A percentile compares a stretch with the other conserved stretches of the same genome.
Conservation (phyloP, 2,113 vertebrate species). For the Poecilia latipinna region DNA sequence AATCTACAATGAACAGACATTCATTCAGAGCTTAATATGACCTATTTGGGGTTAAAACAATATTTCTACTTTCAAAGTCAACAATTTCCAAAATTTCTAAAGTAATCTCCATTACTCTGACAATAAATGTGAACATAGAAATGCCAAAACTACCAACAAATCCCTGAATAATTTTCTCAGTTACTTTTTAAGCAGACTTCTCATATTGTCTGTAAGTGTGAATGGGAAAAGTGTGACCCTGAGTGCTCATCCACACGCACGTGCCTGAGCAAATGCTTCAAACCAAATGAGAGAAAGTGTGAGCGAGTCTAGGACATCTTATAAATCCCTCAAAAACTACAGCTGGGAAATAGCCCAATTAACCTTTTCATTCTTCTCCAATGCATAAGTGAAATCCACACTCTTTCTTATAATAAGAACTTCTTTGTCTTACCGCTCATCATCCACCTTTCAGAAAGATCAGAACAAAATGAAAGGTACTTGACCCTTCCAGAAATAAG, state of each 20-base stretch:
- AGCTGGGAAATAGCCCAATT: constrained; percentile 84
- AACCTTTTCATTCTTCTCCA: constrained; percentile 83
- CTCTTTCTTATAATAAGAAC: constrained; percentile 73
- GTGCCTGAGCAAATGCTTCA: constrained; percentile 46
- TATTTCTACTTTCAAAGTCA: too few relatives aligned
- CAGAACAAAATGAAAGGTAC: constrained; percentile 51
- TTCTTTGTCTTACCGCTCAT: constrained; percentile 47
- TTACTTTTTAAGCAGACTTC: background rate
- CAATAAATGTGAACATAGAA: too few relatives aligned
- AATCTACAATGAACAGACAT: too few relatives aligned
- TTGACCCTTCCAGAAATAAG: constrained; percentile 59
- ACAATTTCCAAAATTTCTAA: too few relatives aligned
- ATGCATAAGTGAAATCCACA: constrained; percentile 76
- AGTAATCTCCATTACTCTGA: too few relatives aligned
- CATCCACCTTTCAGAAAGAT: constrained; percentile 44
- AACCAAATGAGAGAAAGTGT: constrained; percentile 63
- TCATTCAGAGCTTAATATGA: too few relatives aligned
- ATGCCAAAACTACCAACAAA: too few relatives aligned
- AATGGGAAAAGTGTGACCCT: constrained; percentile 17
- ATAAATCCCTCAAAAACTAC: constrained; percentile 84
- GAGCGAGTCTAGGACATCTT: constrained; percentile 68
- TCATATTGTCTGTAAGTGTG: background rate
- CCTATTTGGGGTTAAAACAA: too few relatives aligned
- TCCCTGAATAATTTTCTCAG: background rate
- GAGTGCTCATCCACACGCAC: constrained; percentile 18